A percentile compares a stretch with the other conserved stretches of the same genome.
Conservation (phyloP, 2,888 invertebrate species). For the Lamproptera curius region DNA sequence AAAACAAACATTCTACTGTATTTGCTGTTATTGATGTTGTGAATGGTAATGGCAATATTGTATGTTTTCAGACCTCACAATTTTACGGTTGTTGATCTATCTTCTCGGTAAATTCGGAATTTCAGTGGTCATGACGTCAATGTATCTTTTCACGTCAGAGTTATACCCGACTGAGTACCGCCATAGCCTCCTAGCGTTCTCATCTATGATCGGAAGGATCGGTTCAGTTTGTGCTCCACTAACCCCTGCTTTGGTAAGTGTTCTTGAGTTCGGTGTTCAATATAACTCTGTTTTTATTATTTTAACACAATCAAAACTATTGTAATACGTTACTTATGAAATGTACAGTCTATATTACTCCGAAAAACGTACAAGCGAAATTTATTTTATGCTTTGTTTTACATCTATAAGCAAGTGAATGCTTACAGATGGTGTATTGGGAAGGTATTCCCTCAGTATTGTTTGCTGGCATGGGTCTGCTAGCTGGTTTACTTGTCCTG, state of each 20-base stretch:
- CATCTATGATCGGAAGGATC: conserved; percentile 84
- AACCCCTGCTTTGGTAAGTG: conserved; percentile 79
- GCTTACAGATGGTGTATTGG: conserved; percentile 48
- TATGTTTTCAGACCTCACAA: conserved; percentile 38
- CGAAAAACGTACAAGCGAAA: too few species aligned
- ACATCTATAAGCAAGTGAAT: too few species aligned
- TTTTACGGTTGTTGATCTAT: conserved; percentile 65
- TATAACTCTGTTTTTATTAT: too few species aligned
- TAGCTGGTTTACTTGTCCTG: conserved; percentile 73
- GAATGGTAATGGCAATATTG: too few species aligned
- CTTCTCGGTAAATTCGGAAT: conserved; percentile 82
- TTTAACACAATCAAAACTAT: too few species aligned
- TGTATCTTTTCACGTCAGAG: conserved; percentile 84
- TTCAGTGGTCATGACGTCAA: conserved; percentile 79
- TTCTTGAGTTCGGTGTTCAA: neutral
- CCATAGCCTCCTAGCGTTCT: conserved; percentile 82
- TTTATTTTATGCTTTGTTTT: too few species aligned
- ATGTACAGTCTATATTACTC: too few species aligned
- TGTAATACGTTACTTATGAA: too few species aligned
- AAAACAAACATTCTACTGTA: too few species aligned
- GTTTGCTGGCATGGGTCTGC: conserved; percentile 72
- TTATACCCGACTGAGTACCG: conserved; percentile 84
- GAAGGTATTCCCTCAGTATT: conserved; percentile 69
- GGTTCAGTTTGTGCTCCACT: conserved; percentile 85
- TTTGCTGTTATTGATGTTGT: too few species aligned